A percentile compares a stretch with the other conserved stretches of the same genome.
Conservation (phyloP, 2,888 invertebrate species). For the Eudemis profundana region DNA sequence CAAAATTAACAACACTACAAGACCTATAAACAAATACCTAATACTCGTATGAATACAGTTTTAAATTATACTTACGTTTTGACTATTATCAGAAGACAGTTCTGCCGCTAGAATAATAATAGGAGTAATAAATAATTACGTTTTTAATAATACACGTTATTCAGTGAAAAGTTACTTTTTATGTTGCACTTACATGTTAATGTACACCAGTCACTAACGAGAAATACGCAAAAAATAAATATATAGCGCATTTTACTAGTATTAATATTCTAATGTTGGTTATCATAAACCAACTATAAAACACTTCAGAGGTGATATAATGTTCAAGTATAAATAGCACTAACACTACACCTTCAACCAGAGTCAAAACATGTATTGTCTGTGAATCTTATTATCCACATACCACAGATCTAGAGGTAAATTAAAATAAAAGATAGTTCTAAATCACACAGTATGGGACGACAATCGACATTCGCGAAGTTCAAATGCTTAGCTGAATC, state of each 20-base stretch:
- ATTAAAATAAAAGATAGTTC: not conserved
- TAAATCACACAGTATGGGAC: conserved; percentile 10
- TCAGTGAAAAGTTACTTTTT: not conserved
- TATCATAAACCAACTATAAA: not conserved
- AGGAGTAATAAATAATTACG: not conserved
- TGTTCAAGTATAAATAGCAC: conserved; percentile 18
- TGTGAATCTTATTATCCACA: not conserved
- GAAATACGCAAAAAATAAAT: not conserved
- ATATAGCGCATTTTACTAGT: conserved; percentile 13
- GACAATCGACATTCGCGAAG: conserved; percentile 24
- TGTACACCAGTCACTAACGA: conserved; percentile 14
- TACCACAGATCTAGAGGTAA: not conserved
- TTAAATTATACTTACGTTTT: conserved; percentile 7
- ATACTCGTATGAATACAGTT: too few relatives aligned
- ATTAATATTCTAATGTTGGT: not conserved
- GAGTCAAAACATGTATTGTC: not conserved
- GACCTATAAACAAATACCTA: too few relatives aligned
- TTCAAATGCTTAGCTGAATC: conserved; percentile 27
- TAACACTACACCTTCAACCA: not conserved
- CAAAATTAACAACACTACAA: not conserved
- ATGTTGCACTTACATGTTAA: conserved; percentile 22
- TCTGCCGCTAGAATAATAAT: conserved; percentile 22
- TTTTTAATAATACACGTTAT: not conserved
- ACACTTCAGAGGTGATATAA: conserved; percentile 14
- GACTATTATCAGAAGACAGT: not conserved